These are phyloP conservation scores for Brachyptera risi DNA, from an alignment of 2,888 invertebrate genomes.

Conservation along the genomic window DNA sequence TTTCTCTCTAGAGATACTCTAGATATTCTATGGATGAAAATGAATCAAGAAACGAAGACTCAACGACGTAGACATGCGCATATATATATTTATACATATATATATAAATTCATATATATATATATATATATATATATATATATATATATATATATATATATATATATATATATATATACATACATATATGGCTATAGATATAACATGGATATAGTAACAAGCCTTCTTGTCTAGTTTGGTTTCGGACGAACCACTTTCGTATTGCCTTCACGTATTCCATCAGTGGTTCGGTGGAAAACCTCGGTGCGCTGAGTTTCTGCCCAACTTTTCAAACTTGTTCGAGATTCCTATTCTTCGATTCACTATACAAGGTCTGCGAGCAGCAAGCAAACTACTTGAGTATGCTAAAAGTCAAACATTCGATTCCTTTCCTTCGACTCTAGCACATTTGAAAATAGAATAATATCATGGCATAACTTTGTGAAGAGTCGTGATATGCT, in stretches of 20 bases:
- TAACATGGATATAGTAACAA: conserved; percentile 5
- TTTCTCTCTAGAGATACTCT: too few species aligned
- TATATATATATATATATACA: too few species aligned
- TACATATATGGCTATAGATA: too few species aligned
- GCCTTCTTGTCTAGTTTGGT: conserved; percentile 5
- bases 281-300: conserved; percentile 3
- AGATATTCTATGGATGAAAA: too few species aligned
- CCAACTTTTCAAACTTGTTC: conserved; percentile 12
- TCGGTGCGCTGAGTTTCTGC: not conserved
- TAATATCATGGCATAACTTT: conserved; percentile 2
- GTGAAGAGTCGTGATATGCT: not conserved
- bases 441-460: not conserved
- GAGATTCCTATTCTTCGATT: conserved; percentile 4
- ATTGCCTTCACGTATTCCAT: conserved; percentile 22
- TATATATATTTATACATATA: too few species aligned
- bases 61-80: too few species aligned
- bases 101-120: too few species aligned
- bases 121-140: too few species aligned
- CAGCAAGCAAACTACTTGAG: conserved; percentile 4
- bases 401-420: conserved; percentile 23
- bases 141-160: too few species aligned
- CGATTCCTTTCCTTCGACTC: not conserved
- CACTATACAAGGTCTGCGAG: not conserved
- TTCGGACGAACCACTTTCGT: not conserved
- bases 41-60: conserved; percentile 1